Evolutionary conservation across 2,113 vertebrate genomes (phyloP), one percentile per base, ranked within the genome.

Genomic region (Trinectes maculatus): DNA sequence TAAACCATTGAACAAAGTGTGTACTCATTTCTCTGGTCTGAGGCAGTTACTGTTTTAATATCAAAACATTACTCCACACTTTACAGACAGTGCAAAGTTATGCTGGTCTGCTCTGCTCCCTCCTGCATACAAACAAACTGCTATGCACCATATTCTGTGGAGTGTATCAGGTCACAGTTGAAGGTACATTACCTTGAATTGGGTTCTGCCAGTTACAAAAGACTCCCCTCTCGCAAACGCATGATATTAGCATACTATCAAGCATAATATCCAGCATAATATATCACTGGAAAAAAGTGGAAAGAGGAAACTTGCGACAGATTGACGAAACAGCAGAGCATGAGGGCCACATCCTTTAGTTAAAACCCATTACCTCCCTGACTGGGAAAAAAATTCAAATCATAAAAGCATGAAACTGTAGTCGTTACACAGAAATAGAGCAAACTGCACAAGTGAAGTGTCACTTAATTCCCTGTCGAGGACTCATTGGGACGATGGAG

Each of bases 1-100:
- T 44, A 77, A 80, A 29, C 83, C 66, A 71, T 77, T 79, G 77
- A 61, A 76, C 19, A 1, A 40, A 57, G 52, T 78, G 71, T 43
- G 71, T 61, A 59, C 24, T 63, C 74, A 57, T 71, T 52, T 57
- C 65, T 62, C 46, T 52, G 46, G 22, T 60, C 60, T 51, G 31
- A 28, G 2, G 52, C 66, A 43, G 44, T 68, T 64, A 79, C 71
- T 37, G 54, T 63, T 69, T 75, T 47, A 46, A n/a, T n/a, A n/a
- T n/a, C n/a, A n/a, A 76, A 79, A 81, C 64, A 71, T 64, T 54
- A 51, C 25, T 59, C 54, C 61, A 51, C 58, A 71, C 46, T 70
- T 36, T 47, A 22, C 70, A 52, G 36, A 60, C 24, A 51, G 16
- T 16, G 13, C 60, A 74, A 80, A 80, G 53, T 57, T 47, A 46